Evolutionary conservation across 2,797 vertebrate species (phyloP), one percentile per base, ranked within the genome.

Genomic region (Trematomus bernacchii): DNA sequence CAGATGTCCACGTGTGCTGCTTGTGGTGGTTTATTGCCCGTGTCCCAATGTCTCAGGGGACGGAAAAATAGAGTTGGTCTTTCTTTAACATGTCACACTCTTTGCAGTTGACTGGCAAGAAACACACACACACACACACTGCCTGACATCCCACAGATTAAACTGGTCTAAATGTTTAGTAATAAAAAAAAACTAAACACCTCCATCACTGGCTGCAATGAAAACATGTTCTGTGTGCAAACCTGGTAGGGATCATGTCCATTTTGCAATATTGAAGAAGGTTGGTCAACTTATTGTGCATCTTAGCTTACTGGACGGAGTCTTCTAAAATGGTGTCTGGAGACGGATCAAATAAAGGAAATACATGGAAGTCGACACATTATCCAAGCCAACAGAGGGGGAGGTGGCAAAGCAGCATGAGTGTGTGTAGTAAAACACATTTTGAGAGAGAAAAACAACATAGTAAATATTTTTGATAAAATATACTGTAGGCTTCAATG

Each of bases 11-110:
- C 71, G 75, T 82, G 85, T 83, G 77, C 66, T 80, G 76, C 83
- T 79, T 76, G 71, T 86, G 69, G 70, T 75, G 75, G 75, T 92
- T 93, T 90, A 90, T 91, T 82, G 70, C 82, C 80, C 66, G 3
- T 85, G 87, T 81, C 83, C 68, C 73, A 73, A 83, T 66, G 87
- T 71, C 77, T 76, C 60, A 55, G 69, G 69, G 47, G 77, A 62
- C 46, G 73, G 71, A 63, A 37, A 62, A 73, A 54, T 46, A 51
- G 53, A 65, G 71, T 65, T 79, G 70, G 50, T 77, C 71, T 84
- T 83, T 81, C 62, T 68, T 76, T n/a, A 75, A 37, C 52, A 44
- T 79, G 55, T 73, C 75, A 60, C 69, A 73, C 58, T 46, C 37
- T 61, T 69, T 66, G n/a, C 40, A 44, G 42, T 63, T 10, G 46